A percentile compares a stretch with the other conserved stretches of the same genome.
Evolutionary conservation across 2,797 vertebrate genomes (phyloP).

Genomic region (Platalea minor): DNA sequence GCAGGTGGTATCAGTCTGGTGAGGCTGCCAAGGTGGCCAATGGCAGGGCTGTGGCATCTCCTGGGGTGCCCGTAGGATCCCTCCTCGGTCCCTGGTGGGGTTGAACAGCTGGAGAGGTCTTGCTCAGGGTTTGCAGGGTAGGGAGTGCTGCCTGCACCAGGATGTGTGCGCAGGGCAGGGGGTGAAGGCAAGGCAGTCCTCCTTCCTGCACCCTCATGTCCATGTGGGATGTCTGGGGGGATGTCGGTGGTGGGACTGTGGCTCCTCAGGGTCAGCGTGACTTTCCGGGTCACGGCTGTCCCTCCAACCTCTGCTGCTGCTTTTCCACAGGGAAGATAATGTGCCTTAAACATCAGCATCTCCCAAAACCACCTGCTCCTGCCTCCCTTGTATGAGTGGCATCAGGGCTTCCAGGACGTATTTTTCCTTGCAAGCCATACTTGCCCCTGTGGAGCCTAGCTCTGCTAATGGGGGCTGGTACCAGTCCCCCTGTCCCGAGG

Average conservation of each 20-base stretch:
- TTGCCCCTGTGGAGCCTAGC: background rate
- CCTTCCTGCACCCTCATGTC: background rate
- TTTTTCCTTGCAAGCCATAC: background rate
- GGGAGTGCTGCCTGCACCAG: background rate
- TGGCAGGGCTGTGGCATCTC: background rate
- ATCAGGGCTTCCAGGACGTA: rapidly evolving
- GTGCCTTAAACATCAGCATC: background rate
- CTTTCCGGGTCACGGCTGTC: background rate
- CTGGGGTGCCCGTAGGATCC: rapidly evolving
- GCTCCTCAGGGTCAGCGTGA: background rate
- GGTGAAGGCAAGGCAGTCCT: background rate
- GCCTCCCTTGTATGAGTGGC: rapidly evolving
- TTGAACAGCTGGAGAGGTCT: background rate
- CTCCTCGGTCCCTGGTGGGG: background rate
- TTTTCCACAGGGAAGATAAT: background rate
- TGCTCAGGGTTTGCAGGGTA: rapidly evolving
- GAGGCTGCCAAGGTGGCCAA: rapidly evolving
- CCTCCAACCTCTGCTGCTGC: background rate
- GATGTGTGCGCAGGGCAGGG: rapidly evolving
- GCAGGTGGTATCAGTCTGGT: rapidly evolving
- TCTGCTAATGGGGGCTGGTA: background rate
- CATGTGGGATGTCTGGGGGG: background rate
- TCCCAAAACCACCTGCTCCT: background rate
- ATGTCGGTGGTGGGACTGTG: background rate
- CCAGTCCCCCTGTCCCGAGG: background rate